A percentile compares a stretch with the other conserved stretches of the same genome.
Evolutionary conservation across 2,113 vertebrate genomes (phyloP).

Genomic region (Poeciliopsis turrubarensis): DNA sequence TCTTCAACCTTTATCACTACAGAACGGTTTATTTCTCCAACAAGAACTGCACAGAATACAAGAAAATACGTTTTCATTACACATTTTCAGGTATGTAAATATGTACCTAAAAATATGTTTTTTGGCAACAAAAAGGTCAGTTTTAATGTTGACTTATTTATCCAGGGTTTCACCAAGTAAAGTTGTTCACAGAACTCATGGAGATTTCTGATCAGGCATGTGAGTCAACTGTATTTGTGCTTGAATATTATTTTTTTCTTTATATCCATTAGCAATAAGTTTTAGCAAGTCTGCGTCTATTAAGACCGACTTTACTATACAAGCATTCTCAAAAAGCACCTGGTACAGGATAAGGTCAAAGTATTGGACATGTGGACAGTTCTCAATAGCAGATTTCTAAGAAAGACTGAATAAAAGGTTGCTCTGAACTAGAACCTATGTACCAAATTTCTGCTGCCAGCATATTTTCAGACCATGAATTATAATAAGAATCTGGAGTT

Average conservation of each 20-base stretch:
- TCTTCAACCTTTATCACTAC: conserved; percentile 28
- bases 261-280: neutral
- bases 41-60: conserved; percentile 23
- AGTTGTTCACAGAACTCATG: neutral
- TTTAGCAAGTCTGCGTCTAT: neutral
- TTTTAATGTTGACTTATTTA: too few species aligned
- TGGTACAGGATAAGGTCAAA: neutral
- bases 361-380: too few species aligned
- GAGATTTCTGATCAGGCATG: neutral
- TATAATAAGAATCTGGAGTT: neutral
- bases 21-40: conserved; percentile 16
- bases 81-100: neutral
- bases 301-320: neutral
- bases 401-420: neutral
- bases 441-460: neutral
- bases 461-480: neutral
- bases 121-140: neutral
- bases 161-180: too few species aligned
- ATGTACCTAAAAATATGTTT: neutral
- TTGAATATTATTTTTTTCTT: neutral
- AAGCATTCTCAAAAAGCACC: neutral
- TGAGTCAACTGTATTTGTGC: neutral
- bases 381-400: neutral
- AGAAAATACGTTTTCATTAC: neutral
- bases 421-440: too few species aligned